Evolutionary conservation across 1,140 invertebrate species (phyloP), one percentile per base, ranked within the genome.

Genomic region (Solenopsis invicta): DNA sequence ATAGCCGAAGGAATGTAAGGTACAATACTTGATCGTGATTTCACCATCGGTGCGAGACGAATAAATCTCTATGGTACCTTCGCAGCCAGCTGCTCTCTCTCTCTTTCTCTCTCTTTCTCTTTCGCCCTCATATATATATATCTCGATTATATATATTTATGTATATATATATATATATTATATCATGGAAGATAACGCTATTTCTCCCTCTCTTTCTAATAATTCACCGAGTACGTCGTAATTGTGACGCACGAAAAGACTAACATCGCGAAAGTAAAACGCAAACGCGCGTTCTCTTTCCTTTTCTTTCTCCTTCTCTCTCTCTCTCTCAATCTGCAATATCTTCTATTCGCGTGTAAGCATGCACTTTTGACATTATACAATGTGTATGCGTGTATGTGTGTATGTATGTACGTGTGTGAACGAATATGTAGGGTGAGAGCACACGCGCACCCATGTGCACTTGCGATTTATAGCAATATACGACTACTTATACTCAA

Each of bases 1-100:
- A 95, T 95, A 95, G 94, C 95, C 95, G 95, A 95, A 95, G 95
- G 95, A 95, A 95, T 95, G 95, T 95, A 95, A 94, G 93, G 94
- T 95, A 95, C 95, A 95, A 95, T 95, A 95, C 95, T 95, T 94
- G 90, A 95, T 94, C 93, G 94, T 95, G 90, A 75, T 91, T 92
- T 88, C 89, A 91, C 86, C 86, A 91, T 84, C 80, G 69, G 80
- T 84, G 71, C 81, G 89, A 78, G 76, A 93, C 85, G 85, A 92
- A 91, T 87, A 89, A 92, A 81, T 88, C 87, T 90, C 86, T 89
- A 88, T 89, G 86, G 87, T 92, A 91, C 88, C 89, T 92, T 84
- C 89, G 95, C 94, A 95, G 94, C 94, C 94, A 95, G 94, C 94
- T 95, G 95, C 94, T 89, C 54, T 89, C 56, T 50, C 13, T 59